These are phyloP conservation scores for Napeogenes sylphis DNA, from an alignment of 2,888 invertebrate species.

Conservation along the genomic window DNA sequence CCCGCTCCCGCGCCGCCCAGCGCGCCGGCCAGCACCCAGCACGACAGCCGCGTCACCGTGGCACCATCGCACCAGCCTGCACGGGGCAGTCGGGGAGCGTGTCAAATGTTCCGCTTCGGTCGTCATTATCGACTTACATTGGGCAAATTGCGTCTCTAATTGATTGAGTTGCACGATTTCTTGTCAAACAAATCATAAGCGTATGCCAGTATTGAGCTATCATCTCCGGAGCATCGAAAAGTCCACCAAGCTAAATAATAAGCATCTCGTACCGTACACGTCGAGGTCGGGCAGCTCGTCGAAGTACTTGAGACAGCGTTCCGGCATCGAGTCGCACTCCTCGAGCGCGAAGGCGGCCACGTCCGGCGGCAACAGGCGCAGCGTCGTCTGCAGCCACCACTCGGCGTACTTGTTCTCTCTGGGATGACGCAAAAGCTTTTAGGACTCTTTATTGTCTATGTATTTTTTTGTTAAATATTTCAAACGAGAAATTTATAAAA, in stretches of 20 bases:
- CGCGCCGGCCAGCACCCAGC: conserved; percentile 77
- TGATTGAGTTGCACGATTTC: too few species aligned
- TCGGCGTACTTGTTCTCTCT: conserved; percentile 41
- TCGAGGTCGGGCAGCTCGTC: conserved; percentile 23
- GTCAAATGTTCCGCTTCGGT: too few species aligned
- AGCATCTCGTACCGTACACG: conserved; percentile 21
- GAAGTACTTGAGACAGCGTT: conserved; percentile 17
- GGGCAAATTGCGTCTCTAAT: too few species aligned
- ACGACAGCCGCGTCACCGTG: conserved; percentile 80
- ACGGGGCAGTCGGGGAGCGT: too few species aligned
- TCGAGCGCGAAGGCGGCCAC: conserved; percentile 35
- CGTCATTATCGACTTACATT: too few species aligned
- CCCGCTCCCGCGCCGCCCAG: conserved; percentile 84
- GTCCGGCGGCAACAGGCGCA: conserved; percentile 50
- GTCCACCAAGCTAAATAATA: too few species aligned
- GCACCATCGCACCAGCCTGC: conserved; percentile 16
- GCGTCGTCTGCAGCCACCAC: conserved; percentile 36
- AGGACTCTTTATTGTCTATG: background rate
- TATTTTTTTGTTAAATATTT: too few species aligned
- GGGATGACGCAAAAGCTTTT: conserved; percentile 4
- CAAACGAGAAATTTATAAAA: too few species aligned
- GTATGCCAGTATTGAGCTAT: too few species aligned
- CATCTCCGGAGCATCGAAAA: too few species aligned
- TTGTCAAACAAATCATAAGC: too few species aligned
- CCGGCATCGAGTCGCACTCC: conserved; percentile 21